phyloP scores from a whole-genome alignment of 1,140 invertebrate genomes.

The Nebria ingens region DNA sequence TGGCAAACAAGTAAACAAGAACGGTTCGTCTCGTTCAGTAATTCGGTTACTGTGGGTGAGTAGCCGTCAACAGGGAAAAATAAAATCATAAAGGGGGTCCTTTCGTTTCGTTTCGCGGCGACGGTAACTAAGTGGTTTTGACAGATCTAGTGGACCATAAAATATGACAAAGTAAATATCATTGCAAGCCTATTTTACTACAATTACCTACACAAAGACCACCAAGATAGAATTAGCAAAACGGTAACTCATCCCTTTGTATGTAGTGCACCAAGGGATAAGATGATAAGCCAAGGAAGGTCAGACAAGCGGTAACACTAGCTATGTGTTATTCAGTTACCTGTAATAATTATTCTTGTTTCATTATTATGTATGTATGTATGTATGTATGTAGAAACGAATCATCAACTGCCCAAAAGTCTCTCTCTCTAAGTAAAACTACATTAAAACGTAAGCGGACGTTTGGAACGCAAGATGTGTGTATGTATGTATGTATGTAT shows the following conservation, averaged over 20 bases:
- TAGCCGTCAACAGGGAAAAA: neutral
- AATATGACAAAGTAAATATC: constrained; percentile 19
- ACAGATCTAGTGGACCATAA: constrained; percentile 16
- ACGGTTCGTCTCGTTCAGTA: too few species aligned
- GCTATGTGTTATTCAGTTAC: neutral
- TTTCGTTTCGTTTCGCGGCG: neutral
- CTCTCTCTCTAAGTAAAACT: too few species aligned
- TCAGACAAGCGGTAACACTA: neutral
- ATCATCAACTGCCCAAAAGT: too few species aligned
- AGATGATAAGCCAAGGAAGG: neutral
- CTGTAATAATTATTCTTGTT: neutral
- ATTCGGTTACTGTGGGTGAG: too few species aligned
- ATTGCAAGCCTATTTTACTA: constrained; percentile 17
- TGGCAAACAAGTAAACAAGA: too few species aligned
- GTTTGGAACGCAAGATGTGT: too few species aligned
- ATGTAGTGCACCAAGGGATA: neutral
- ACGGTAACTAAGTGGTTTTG: constrained; percentile 11
- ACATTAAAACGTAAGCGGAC: too few species aligned
- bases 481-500: too few species aligned
- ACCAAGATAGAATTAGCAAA: neutral
- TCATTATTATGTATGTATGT: too few species aligned
- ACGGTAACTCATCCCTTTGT: neutral
- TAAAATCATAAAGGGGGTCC: neutral
- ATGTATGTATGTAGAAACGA: too few species aligned
- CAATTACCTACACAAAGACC: constrained; percentile 16